Evolutionary conservation across 2,797 vertebrate species (phyloP).

Genomic region (Cephalopachus bancanus): DNA sequence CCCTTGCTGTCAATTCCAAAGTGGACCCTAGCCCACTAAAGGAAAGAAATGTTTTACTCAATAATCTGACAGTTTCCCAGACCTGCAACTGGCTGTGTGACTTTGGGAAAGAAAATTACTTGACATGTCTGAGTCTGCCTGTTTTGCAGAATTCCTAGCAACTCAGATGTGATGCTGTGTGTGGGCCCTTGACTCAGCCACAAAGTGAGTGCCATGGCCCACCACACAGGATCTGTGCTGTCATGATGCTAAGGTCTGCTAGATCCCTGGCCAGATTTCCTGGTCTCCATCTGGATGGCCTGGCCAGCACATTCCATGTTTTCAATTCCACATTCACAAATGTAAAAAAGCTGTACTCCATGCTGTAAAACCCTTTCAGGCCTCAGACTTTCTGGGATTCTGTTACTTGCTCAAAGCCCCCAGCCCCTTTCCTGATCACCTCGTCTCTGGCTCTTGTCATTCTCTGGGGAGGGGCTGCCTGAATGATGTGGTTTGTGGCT

Average conservation of each 20-base stretch:
- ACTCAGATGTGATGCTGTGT: neutral
- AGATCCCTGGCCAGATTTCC: neutral
- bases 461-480: neutral
- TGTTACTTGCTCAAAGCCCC: neutral
- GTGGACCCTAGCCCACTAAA: neutral
- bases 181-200: no score
- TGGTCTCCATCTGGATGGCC: neutral
- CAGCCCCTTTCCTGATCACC: neutral
- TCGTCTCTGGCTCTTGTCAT: neutral
- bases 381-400: neutral
- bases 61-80: neutral
- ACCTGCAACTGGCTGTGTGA: neutral
- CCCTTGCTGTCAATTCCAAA: neutral
- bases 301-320: neutral
- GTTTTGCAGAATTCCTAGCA: neutral
- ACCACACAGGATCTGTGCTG: no score
- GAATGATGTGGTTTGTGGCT: no score
- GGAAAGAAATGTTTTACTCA: neutral
- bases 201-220: no score
- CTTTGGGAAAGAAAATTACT: neutral
- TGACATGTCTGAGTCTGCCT: neutral
- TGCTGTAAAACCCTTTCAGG: neutral
- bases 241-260: no score
- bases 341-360: neutral
- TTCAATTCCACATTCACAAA: neutral